Base-by-base conservation (phyloP, 1,140 invertebrate genomes). In the Radopholus similis region DNA sequence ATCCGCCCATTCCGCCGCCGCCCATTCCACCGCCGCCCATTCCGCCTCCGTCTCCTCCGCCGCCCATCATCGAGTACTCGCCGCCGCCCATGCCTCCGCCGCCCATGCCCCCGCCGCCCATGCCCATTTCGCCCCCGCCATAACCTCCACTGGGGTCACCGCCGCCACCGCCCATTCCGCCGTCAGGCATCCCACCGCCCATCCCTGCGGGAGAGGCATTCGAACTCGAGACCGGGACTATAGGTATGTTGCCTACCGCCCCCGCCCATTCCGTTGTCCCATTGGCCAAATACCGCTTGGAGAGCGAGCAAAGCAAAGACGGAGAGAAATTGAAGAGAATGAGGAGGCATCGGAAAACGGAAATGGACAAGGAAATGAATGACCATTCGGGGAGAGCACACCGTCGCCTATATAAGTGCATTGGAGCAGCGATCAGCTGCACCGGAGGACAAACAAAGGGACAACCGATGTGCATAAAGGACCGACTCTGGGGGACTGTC, bases 31-130 rank as follows among this genome's bases (percentile, higher is more conserved):
- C 56, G 26, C 32, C 56, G 13, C 26, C 34, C 56, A 58, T 58
- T n/a, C 32, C 40, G 59, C 59, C 23, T 60, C 30, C 57, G 34
- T 21, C 51, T 34, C 30, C 51, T n/a, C 51, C 30, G 30, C 35
- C 51, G 28, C 35, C 35, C 15, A 53, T 30, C 28, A n/a, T 47
- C 26, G 5, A 47, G 5, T 47, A 4, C 26, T 47, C 18, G 26
- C 9, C 32, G 21, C 32, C 55, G 26, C 34, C 28, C 11, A 55
- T 56, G 28, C 13, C 11, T 5, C 35, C 35, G 34, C 8, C 8
- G 26, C n/a, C n/a, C 35, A 13, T 13, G 40, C 56, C 56, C 26
- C 56, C 56, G 9, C 57, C 59, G 18, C 59, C 59, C 59, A 62
- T 62, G 21, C 28, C 30, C 59, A 62, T 62, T 26, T 21, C 23